phyloP scores from a whole-genome alignment of 2,888 invertebrate genomes.

The Ochropleura leucogaster region DNA sequence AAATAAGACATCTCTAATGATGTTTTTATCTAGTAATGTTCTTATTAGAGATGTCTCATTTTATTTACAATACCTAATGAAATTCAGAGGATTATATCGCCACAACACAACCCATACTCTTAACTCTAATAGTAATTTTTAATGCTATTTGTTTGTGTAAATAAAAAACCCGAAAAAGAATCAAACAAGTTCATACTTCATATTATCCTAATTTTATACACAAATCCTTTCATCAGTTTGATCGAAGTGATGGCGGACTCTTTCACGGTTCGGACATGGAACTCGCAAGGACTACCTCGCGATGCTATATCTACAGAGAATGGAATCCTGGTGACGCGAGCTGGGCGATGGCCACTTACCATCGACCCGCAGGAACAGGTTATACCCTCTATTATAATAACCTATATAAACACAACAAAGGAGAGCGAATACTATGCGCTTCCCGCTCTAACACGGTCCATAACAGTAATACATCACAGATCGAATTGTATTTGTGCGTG shows the following conservation, averaged over 20 bases:
- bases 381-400: slow-evolving; percentile 17
- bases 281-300: slow-evolving; percentile 96
- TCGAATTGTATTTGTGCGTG: not conserved
- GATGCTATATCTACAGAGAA: slow-evolving; percentile 97
- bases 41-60: no score
- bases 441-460: not conserved
- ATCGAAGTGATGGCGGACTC: slow-evolving; percentile 94
- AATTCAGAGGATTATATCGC: no score
- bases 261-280: slow-evolving; percentile 97
- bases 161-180: not conserved
- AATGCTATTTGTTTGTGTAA: not conserved
- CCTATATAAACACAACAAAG: no score
- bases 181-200: not conserved
- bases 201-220: not conserved
- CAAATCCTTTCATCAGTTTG: slow-evolving; percentile 89
- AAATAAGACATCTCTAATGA: no score
- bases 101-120: no score
- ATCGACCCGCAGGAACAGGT: slow-evolving; percentile 99
- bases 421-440: slow-evolving; percentile 8
- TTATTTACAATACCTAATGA: no score
- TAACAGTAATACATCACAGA: not conserved
- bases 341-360: slow-evolving; percentile 96
- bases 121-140: not conserved
- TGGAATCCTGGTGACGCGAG: slow-evolving; percentile 96
- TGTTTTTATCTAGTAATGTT: no score